These are phyloP conservation scores for Drosophila villosipedis DNA, from an alignment of 2,888 invertebrate genomes.

Conservation along the genomic window DNA sequence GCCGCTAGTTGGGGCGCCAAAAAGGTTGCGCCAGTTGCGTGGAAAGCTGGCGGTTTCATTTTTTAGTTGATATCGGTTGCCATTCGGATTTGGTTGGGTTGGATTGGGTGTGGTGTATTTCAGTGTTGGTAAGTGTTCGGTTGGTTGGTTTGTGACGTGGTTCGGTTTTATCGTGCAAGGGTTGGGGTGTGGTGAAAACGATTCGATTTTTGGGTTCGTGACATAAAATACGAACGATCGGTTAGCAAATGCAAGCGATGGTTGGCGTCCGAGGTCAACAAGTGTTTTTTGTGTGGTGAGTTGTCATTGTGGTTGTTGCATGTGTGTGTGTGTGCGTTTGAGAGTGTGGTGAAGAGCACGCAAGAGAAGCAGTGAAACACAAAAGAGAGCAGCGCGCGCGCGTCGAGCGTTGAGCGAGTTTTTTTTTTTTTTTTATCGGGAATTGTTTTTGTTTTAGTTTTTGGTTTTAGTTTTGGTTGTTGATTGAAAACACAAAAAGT, in stretches of 20 bases:
- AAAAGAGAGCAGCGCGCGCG: conserved; percentile 74
- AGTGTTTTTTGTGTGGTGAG: conserved; percentile 47
- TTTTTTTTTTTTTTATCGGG: conserved; percentile 11
- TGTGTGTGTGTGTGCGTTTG: conserved; percentile 34
- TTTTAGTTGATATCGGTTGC: conserved; percentile 25
- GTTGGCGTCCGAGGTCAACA: conserved; percentile 68
- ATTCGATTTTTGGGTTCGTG: conserved; percentile 32
- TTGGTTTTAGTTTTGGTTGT: conserved; percentile 55
- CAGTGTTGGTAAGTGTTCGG: conserved; percentile 15
- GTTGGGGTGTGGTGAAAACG: conserved; percentile 18
- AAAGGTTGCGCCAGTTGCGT: conserved; percentile 84
- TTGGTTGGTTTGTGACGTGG: conserved; percentile 18
- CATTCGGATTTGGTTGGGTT: conserved; percentile 6
- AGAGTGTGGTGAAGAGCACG: conserved; percentile 65
- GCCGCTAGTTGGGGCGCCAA: conserved; percentile 70
- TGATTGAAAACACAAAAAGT: conserved; percentile 68
- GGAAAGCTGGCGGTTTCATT: conserved; percentile 81
- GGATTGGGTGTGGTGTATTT: conserved; percentile 1
- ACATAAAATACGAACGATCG: conserved; percentile 60
- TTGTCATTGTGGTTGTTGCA: conserved; percentile 35
- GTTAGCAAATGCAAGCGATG: conserved; percentile 64
- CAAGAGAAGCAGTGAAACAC: conserved; percentile 79
- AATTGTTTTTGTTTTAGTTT: conserved; percentile 42
- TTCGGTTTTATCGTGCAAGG: conserved; percentile 19
- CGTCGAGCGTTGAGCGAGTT: conserved; percentile 56